These are phyloP conservation scores for Acanthosepion pharaonis DNA, from an alignment of 2,888 invertebrate genomes.

Conservation along the genomic window DNA sequence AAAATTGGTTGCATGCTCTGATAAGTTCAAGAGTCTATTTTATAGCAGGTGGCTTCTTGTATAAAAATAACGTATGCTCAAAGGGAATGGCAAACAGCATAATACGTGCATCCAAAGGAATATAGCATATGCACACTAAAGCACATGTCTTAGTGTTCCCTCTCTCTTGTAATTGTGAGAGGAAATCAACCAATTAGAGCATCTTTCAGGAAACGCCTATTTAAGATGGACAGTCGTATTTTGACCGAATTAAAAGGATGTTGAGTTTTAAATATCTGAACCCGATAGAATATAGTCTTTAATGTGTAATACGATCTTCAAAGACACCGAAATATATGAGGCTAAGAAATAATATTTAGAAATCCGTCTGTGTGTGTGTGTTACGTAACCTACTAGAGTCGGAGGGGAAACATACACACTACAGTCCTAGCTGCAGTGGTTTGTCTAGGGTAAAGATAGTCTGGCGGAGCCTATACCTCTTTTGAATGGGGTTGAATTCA, in stretches of 20 bases:
- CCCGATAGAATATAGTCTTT: too few species aligned
- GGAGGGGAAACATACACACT: too few species aligned
- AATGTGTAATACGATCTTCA: too few species aligned
- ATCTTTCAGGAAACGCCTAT: background rate
- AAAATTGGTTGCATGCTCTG: conserved; percentile 33
- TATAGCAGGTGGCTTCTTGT: conserved; percentile 11
- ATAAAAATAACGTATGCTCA: background rate
- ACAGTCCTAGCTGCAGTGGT: too few species aligned
- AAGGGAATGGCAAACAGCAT: background rate
- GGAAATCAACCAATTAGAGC: background rate
- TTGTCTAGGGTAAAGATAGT: too few species aligned
- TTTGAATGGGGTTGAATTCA: too few species aligned
- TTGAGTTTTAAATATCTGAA: too few species aligned
- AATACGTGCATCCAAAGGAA: background rate
- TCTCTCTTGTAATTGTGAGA: background rate
- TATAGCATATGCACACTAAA: background rate
- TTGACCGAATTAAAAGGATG: background rate
- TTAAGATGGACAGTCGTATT: background rate
- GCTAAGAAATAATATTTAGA: too few species aligned
- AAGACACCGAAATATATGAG: too few species aligned
- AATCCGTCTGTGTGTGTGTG: too few species aligned
- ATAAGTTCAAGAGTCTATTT: conserved; percentile 20
- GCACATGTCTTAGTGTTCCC: background rate
- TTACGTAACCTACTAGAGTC: too few species aligned
- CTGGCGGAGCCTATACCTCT: too few species aligned